Base-by-base conservation (phyloP, 2,797 vertebrate species). In the Lates japonicus region DNA sequence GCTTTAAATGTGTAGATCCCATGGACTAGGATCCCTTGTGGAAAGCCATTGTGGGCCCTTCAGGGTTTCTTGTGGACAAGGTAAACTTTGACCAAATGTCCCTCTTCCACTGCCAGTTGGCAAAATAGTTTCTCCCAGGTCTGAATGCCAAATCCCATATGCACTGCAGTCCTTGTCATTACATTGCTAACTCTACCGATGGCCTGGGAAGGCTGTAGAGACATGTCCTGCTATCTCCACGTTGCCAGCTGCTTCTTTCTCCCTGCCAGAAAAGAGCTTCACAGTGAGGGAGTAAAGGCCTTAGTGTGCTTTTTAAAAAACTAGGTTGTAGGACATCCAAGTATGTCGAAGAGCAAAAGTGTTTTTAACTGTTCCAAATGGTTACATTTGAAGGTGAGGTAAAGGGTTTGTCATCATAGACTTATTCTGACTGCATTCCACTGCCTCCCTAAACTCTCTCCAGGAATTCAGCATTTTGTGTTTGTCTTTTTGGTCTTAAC, bases 211-310 rank as follows among this genome's bases (percentile, higher is more conserved):
- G 20, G 10, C 1, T 17, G 9, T 16, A 31, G 29, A 54, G 31
- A 76, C 20, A 17, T 7, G 33, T 29, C 25, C 25, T 29, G 13
- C 31, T 37, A 12, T 54, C 19, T 64, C 49, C 16, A 7, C 44
- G 48, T 25, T 52, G 17, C 20, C 51, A 57, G 41, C 35, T 16
- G 17, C 44, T 67, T n/a, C 73, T 33, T 31, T 51, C 51, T 10
- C 58, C 13, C 55, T 20, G 22, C 42, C 44, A 51, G 54, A 54
- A 58, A 35, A 66, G 63, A 49, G 60, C 61, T 41, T 39, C 22
- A 8, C 8, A 0, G 17, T 42, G 22, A 29, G 10, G 6, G 7
- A n/a, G 8, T 51, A n/a, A 51, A n/a, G 8, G 20, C 20, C 20
- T n/a, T 8, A 42, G 31, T 14, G 4, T 22, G 49, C n/a, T 54